Evolutionary conservation across 1,140 invertebrate genomes (phyloP).

Genomic region (Drosophila trapezifrons): DNA sequence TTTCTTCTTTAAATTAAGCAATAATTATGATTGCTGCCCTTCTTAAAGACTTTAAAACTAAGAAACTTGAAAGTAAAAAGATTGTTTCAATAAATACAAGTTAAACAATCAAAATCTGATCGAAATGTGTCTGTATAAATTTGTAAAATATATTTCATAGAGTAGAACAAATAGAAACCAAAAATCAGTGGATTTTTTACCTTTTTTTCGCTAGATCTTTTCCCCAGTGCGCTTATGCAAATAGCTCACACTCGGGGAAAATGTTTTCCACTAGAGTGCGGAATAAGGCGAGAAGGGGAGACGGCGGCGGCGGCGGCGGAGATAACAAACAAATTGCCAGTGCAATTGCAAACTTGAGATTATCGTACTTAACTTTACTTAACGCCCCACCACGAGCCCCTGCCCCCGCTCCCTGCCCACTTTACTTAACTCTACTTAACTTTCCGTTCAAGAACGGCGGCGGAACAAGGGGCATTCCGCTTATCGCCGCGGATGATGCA

Average conservation of each 20-base stretch:
- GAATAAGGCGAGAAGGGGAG: slow-evolving; percentile 1
- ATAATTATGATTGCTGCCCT: too few relatives aligned
- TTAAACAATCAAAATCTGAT: too few relatives aligned
- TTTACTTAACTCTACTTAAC: slow-evolving; percentile 39
- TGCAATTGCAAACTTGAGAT: slow-evolving; percentile 71
- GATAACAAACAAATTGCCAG: slow-evolving; percentile 78
- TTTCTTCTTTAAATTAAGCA: too few relatives aligned
- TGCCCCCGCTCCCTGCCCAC: neutral
- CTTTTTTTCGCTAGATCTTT: neutral
- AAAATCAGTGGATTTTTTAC: neutral
- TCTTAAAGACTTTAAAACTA: too few relatives aligned
- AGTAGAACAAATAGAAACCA: too few relatives aligned
- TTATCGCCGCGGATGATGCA: slow-evolving; percentile 56
- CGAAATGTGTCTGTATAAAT: too few relatives aligned
- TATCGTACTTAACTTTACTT: slow-evolving; percentile 47
- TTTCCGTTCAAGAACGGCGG: slow-evolving; percentile 10
- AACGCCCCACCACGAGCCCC: slow-evolving; percentile 4
- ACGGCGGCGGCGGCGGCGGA: slow-evolving; percentile 25
- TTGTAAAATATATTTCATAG: neutral
- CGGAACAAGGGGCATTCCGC: neutral
- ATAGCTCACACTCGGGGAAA: slow-evolving; percentile 31
- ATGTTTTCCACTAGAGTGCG: slow-evolving; percentile 27
- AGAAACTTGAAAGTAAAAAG: too few relatives aligned
- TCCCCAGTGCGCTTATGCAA: slow-evolving; percentile 36
- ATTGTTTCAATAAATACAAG: too few relatives aligned